Evolutionary conservation across 2,113 vertebrate genomes (phyloP), one percentile per base, ranked within the genome.

Genomic region (Podocnemis expansa): DNA sequence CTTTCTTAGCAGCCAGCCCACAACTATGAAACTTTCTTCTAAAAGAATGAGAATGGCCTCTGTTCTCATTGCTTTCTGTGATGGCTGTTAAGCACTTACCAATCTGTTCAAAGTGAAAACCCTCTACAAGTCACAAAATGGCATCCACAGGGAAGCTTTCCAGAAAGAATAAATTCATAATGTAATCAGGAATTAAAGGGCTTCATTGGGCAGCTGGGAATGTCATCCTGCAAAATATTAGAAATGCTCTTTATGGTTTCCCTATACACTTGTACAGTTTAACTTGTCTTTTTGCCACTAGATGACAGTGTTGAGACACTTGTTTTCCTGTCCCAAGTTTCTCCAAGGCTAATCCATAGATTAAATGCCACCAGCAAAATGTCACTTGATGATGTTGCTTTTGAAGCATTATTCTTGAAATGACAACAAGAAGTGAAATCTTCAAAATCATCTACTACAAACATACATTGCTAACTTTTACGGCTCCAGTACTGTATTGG

Each of bases 231-330:
- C 73, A 76, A 76, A 76, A 76, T 76, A 76, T 45, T 45, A 75
- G 73, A 43, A 43, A 45, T 41, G 34, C 34, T 67, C 34, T 67
- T 67, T 17, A 4, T 38, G 63, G 63, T n/a, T 4, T 21, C 6
- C 24, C 19, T 45, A 27, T 45, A 45, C 73, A 27, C 27, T 45
- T 43, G 22, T 76, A 76, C 41, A 43, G 70, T 58, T 10, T 58
- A 52, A 51, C 55, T 58, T 84, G 8, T 5, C 14, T 6, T 49
- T 52, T 16, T 4, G 60, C 94, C 98, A 96, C 97, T 96, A 98
- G 98, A 95, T 98, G 98, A 49, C 97, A 95, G 93, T 95, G 75
- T 95, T 78, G 89, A 96, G 63, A 96, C 91, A 90, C 4, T 97
- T 89, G 78, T 85, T 95, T 84, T 85, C 60, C 86, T 67, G 88